A percentile compares a stretch with the other conserved stretches of the same genome.
phyloP scores from a whole-genome alignment of 1,140 invertebrate genomes.

The Heliconius melpomene region DNA sequence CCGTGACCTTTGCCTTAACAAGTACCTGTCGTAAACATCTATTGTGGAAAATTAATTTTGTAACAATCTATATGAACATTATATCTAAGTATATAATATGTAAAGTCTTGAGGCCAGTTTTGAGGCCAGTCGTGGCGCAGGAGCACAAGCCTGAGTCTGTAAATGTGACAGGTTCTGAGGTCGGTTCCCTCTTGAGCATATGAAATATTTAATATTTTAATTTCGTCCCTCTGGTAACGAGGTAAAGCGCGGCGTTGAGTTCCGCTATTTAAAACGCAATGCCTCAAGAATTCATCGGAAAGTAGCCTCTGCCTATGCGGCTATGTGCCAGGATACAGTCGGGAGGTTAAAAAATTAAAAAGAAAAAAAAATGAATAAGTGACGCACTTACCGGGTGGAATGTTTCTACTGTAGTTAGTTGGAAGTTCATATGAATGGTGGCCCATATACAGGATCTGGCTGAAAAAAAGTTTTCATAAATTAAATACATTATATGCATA shows the following conservation, averaged over 20 bases:
- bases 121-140: too few species aligned
- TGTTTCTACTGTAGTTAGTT: conserved; percentile 76
- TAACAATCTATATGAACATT: background rate
- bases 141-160: too few species aligned
- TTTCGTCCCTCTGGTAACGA: too few species aligned
- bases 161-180: too few species aligned
- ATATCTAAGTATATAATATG: background rate
- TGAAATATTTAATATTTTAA: too few species aligned
- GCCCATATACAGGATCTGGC: conserved; percentile 79
- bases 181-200: too few species aligned
- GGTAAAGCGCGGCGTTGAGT: too few species aligned
- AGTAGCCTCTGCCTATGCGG: too few species aligned
- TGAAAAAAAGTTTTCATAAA: conserved; percentile 67
- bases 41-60: background rate
- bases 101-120: too few species aligned
- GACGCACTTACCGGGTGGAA: conserved; percentile 68
- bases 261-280: too few species aligned
- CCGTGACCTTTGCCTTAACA: conserved; percentile 30
- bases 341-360: background rate
- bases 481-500: conserved; percentile 42
- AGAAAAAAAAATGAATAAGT: background rate
- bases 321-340: too few species aligned
- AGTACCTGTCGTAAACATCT: background rate
- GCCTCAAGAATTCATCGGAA: too few species aligned
- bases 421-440: conserved; percentile 72